A percentile compares a stretch with the other conserved stretches of the same genome.
Evolutionary conservation across 1,140 invertebrate genomes (phyloP).

Genomic region (Drosophila dunni): DNA sequence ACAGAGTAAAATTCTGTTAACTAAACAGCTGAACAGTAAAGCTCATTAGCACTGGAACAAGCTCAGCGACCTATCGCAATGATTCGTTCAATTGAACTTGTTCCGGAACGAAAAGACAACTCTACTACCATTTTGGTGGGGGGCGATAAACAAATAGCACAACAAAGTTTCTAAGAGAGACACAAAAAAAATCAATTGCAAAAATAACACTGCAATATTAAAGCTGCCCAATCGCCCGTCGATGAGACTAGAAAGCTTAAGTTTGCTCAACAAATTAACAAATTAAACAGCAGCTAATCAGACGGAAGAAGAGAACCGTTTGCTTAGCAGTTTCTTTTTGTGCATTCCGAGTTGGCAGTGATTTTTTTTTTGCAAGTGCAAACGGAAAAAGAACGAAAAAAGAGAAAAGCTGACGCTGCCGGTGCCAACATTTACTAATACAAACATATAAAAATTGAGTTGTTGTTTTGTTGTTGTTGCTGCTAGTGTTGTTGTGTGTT

Average conservation of each 20-base stretch:
- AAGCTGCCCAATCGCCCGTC: constrained; percentile 10
- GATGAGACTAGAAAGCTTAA: constrained; percentile 47
- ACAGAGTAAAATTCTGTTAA: not conserved
- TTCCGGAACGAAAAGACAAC: constrained; percentile 7
- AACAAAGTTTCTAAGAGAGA: constrained; percentile 52
- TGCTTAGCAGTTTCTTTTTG: constrained; percentile 12
- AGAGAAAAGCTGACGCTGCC: constrained; percentile 44
- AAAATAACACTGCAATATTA: constrained; percentile 38
- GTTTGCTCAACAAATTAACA: constrained; percentile 10
- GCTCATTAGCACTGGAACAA: not conserved
- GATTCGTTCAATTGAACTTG: constrained; percentile 1
- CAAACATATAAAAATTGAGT: constrained; percentile 3
- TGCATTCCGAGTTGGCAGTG: constrained; percentile 13
- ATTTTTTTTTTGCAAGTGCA: constrained; percentile 49
- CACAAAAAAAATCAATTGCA: constrained; percentile 67
- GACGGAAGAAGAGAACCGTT: not conserved
- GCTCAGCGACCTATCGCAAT: not conserved
- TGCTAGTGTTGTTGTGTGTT: constrained; percentile 8
- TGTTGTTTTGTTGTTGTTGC: constrained; percentile 11
- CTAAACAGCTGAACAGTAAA: not conserved
- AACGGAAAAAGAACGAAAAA: constrained; percentile 18
- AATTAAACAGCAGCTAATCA: constrained; percentile 37
- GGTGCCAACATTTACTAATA: constrained; percentile 23
- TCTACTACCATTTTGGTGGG: constrained; percentile 2
- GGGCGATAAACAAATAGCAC: constrained; percentile 54